A percentile compares a stretch with the other conserved stretches of the same genome.
Conservation (phyloP, 2,797 vertebrate genomes). For the Ceyx erithaca region DNA sequence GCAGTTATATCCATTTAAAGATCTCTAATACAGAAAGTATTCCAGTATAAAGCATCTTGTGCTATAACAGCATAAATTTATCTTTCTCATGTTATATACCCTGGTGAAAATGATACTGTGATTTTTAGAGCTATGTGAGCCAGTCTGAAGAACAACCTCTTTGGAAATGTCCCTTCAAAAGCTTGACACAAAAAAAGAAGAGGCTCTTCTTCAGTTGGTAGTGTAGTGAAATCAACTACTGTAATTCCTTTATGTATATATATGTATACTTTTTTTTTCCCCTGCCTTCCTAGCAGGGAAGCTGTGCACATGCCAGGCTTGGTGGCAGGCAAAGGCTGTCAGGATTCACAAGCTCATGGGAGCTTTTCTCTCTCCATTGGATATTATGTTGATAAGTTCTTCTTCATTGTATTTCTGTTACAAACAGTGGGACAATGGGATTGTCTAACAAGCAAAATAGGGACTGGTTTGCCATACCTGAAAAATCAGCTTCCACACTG, state of each 20-base stretch:
- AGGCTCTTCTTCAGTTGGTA: neutral
- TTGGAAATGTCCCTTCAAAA: too few species aligned
- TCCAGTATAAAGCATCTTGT: neutral
- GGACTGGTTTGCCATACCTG: neutral
- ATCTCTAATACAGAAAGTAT: neutral
- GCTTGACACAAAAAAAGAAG: neutral
- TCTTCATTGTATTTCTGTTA: neutral
- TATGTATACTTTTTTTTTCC: neutral
- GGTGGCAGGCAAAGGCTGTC: neutral
- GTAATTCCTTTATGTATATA: neutral
- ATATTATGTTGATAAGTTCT: fast-evolving
- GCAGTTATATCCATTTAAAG: neutral
- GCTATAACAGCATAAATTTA: neutral
- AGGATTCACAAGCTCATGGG: neutral
- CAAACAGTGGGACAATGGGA: neutral
- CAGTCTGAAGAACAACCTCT: neutral
- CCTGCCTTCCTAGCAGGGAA: neutral
- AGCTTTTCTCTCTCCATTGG: neutral
- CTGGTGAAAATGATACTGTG: fast-evolving
- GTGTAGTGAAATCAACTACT: neutral
- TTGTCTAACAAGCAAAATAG: neutral
- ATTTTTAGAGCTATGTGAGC: neutral
- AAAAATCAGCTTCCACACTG: neutral
- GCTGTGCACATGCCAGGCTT: neutral
- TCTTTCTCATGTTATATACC: neutral